These are phyloP conservation scores for Agrochola lychnidis DNA, from an alignment of 2,888 invertebrate genomes.

Conservation along the genomic window DNA sequence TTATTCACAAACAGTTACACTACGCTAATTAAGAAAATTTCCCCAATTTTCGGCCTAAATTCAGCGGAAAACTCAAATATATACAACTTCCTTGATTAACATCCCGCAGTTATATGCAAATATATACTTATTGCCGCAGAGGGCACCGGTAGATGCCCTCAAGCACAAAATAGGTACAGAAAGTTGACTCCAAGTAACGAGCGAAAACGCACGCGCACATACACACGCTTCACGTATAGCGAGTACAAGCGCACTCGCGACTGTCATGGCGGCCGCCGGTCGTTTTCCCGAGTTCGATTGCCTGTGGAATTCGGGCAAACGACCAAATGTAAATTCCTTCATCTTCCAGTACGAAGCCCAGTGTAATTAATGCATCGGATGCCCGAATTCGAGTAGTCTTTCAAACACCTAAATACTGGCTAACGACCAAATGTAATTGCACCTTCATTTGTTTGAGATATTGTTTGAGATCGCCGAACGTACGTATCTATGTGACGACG, in stretches of 20 bases:
- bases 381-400: not conserved
- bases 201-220: slow-evolving; percentile 1
- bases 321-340: not conserved
- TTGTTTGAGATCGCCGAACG: not conserved
- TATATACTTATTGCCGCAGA: slow-evolving; percentile 69
- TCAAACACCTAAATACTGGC: not conserved
- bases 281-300: not conserved
- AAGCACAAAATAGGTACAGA: slow-evolving; percentile 44
- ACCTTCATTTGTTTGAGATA: not conserved
- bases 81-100: slow-evolving; percentile 78
- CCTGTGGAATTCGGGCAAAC: not conserved
- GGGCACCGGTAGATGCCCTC: slow-evolving; percentile 72
- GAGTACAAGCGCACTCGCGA: not conserved
- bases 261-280: not conserved
- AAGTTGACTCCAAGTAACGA: not conserved
- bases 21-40: slow-evolving; percentile 58
- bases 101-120: slow-evolving; percentile 78
- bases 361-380: not conserved
- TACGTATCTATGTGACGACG: not conserved
- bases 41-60: slow-evolving; percentile 41
- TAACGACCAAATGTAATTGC: no score
- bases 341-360: not conserved
- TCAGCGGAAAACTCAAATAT: slow-evolving; percentile 67
- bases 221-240: not conserved
- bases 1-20: slow-evolving; percentile 30